These are phyloP conservation scores for Apamea monoglypha DNA, from an alignment of 2,888 invertebrate species.

Conservation along the genomic window DNA sequence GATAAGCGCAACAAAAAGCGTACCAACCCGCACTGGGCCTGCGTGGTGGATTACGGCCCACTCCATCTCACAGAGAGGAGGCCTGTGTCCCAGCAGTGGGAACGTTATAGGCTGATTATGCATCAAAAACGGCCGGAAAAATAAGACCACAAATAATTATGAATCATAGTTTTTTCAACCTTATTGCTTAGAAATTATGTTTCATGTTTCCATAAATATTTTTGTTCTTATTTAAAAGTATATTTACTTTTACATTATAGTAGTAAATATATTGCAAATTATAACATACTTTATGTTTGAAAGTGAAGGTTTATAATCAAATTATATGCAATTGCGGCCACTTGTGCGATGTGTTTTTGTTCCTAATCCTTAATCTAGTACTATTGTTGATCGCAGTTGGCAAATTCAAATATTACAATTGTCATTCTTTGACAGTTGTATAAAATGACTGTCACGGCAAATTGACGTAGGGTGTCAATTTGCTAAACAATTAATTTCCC, in stretches of 20 bases:
- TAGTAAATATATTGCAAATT: neutral
- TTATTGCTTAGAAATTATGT: neutral
- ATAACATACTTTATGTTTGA: neutral
- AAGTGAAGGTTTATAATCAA: neutral
- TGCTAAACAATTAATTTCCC: neutral
- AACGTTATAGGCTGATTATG: no score
- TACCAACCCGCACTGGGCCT: neutral
- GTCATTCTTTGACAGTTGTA: neutral
- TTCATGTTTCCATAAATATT: neutral
- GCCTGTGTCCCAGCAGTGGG: neutral
- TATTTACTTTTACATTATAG: neutral
- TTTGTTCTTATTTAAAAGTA: neutral
- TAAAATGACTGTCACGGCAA: neutral
- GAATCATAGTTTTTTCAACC: neutral
- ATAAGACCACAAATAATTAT: no score
- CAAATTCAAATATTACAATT: neutral
- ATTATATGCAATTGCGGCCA: neutral
- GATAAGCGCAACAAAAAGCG: no score
- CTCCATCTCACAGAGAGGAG: neutral
- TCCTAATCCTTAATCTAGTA: neutral
- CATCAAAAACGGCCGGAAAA: no score
- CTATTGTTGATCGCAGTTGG: neutral
- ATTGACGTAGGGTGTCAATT: neutral
- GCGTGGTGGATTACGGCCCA: neutral
- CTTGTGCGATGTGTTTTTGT: neutral